A percentile compares a stretch with the other conserved stretches of the same genome.
Evolutionary conservation across 2,113 vertebrate genomes (phyloP).

Genomic region (Bubalus kerabau): DNA sequence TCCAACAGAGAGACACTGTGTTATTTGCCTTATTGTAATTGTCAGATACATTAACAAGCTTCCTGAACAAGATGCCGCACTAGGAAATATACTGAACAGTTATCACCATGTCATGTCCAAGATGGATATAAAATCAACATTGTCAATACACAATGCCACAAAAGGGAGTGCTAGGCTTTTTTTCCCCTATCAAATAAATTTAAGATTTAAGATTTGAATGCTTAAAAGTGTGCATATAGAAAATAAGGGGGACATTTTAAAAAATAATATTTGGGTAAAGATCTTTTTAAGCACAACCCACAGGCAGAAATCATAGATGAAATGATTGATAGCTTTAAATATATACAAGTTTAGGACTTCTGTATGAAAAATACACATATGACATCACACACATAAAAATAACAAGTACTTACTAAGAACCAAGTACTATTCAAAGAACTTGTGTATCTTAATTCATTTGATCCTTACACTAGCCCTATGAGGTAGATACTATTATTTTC

Average conservation of each 20-base stretch:
- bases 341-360: background rate
- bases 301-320: background rate
- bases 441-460: background rate
- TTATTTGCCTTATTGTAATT: background rate
- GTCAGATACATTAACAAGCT: background rate
- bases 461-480: background rate
- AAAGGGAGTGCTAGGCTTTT: background rate
- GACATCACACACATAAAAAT: constrained; percentile 9
- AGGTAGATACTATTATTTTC: background rate
- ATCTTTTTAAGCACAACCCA: background rate
- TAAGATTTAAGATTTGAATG: constrained; percentile 2
- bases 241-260: background rate
- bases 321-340: background rate
- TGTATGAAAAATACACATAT: background rate
- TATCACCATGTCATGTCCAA: background rate
- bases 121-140: background rate
- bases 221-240: background rate
- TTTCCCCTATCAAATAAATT: background rate
- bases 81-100: constrained; percentile 14
- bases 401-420: background rate
- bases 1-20: background rate
- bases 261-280: constrained; percentile 6
- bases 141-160: background rate
- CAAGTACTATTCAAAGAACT: constrained; percentile 9
- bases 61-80: background rate